Evolutionary conservation across 2,888 invertebrate genomes (phyloP).

Genomic region (Erynnis tages): DNA sequence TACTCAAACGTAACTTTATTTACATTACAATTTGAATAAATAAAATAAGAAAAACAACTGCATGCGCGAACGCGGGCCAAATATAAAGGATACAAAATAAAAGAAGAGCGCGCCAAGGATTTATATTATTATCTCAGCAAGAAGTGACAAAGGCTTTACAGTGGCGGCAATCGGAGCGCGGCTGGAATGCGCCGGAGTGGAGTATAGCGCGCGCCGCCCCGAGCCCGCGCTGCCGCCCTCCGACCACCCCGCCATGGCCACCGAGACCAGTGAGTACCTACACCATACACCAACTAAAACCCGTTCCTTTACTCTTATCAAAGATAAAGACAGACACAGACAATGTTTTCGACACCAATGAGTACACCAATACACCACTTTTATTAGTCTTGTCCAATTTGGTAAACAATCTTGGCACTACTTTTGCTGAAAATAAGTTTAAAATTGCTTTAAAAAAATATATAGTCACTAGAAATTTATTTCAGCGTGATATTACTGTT

Average conservation of each 20-base stretch:
- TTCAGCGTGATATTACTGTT: no score
- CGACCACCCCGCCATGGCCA: slow-evolving; percentile 77
- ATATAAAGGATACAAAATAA: slow-evolving; percentile 9
- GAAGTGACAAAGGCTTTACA: slow-evolving; percentile 58
- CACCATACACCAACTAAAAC: background rate
- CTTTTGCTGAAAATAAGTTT: no score
- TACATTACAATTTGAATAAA: slow-evolving; percentile 15
- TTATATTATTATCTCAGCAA: slow-evolving; percentile 29
- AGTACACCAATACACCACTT: no score
- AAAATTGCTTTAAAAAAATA: no score
- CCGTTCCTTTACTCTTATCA: no score
- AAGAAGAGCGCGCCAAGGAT: slow-evolving; percentile 10
- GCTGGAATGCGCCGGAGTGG: slow-evolving; percentile 77
- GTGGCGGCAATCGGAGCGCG: slow-evolving; percentile 71
- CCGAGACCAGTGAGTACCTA: slow-evolving; percentile 71
- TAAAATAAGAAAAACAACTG: slow-evolving; percentile 22
- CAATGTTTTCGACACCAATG: no score
- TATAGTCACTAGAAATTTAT: no score
- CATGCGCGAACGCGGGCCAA: slow-evolving; percentile 12
- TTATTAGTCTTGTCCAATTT: no score
- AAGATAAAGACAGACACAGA: no score
- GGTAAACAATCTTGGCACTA: no score
- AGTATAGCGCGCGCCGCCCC: slow-evolving; percentile 74
- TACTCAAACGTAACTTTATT: slow-evolving; percentile 27
- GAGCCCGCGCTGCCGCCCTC: slow-evolving; percentile 76